Percentiles rank a stretch among this genome's conserved stretches.
phyloP scores from a whole-genome alignment of 2,113 vertebrate species.

The Caretta caretta region DNA sequence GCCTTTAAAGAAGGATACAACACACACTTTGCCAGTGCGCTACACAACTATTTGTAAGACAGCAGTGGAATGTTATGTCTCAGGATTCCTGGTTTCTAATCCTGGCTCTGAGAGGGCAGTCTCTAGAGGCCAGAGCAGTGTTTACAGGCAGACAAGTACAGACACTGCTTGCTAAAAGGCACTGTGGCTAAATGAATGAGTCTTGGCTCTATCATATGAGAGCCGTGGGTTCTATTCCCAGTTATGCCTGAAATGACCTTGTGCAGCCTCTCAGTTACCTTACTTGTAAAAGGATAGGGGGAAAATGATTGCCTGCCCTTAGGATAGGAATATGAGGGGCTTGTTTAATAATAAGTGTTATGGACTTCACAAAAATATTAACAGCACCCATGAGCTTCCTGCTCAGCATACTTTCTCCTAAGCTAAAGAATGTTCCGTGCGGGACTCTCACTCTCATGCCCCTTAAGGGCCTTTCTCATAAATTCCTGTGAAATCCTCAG shows the following conservation, averaged over 20 bases:
- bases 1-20: not conserved
- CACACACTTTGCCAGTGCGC: not conserved
- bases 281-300: conserved; percentile 48
- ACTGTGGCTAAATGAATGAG: conserved; percentile 71
- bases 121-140: not conserved
- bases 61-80: not conserved
- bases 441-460: not conserved
- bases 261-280: conserved; percentile 58
- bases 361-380: conserved; percentile 34
- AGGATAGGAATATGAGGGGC: conserved; percentile 59
- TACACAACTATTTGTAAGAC: not conserved
- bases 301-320: conserved; percentile 50
- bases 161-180: conserved; percentile 58
- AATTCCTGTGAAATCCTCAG: not conserved
- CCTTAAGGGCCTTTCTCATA: not conserved
- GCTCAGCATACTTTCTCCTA: not conserved
- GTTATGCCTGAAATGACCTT: conserved; percentile 53
- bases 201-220: conserved; percentile 54
- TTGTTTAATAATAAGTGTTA: conserved; percentile 43
- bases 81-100: not conserved
- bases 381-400: not conserved
- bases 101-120: not conserved
- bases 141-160: conserved; percentile 20
- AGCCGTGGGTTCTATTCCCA: conserved; percentile 64
- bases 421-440: not conserved